Base-by-base conservation (phyloP, 2,797 vertebrate genomes). In the Sternarchorhynchus goeldii region DNA sequence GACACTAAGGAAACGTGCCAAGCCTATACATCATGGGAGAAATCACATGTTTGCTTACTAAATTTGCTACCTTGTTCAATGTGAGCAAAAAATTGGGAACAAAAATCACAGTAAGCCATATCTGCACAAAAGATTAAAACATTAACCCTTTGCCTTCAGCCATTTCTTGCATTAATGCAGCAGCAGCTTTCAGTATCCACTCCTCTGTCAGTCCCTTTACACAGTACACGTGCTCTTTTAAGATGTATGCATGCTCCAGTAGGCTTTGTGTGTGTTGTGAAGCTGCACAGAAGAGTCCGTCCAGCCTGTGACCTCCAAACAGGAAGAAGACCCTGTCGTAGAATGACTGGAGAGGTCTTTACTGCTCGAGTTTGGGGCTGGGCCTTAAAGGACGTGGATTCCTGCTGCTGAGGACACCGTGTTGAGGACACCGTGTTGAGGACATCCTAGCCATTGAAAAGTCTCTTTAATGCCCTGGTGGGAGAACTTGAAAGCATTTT, bases 361-460 rank as follows among this genome's bases (percentile, higher is more conserved):
- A 72, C 60, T 63, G 67, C 73, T 75, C 76, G 56, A 34, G 74
- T 62, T 59, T 31, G 56, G 29, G 67, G n/a, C 77, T 75, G 31
- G 63, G 29, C 53, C 71, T 82, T 84, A 82, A 84, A 75, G 75
- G 77, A 70, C 41, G 70, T 50, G 53, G 8, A 50, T 57, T 58
- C 62, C 41, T 21, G 71, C 67, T 75, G 64, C 67, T 59, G 25
- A 25, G 25, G 25, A 25, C 25, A 50, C 78, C 81, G 81, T 31
- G 78, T 53, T 58, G 6, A 73, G 73, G 62, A 25, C 5, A 50
- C 81, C 81, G 83, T 31, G 78, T 53, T 58, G 6, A 74, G 73
- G 62, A 25, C 5, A 1, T 34, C 75, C 60, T 60, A 29, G 59
- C 2, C 31, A 32, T 12, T 73, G 60, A 53, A 67, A 70, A 63